These are phyloP conservation scores for Hypanus sabinus DNA, from an alignment of 2,113 vertebrate species.

Conservation along the genomic window DNA sequence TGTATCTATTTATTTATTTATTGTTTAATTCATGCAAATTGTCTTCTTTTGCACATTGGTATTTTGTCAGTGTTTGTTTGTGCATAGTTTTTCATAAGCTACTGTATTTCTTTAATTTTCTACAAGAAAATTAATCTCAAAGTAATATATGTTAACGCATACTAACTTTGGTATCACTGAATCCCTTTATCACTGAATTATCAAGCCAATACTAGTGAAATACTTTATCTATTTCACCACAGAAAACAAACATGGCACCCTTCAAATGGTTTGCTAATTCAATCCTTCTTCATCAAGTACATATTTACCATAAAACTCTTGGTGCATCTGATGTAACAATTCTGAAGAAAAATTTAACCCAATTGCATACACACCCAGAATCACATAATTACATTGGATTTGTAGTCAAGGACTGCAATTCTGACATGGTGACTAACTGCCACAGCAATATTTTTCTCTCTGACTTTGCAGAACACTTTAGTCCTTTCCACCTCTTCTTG, in stretches of 20 bases:
- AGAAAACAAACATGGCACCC: neutral
- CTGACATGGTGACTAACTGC: no score
- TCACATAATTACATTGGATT: no score
- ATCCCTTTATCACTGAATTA: neutral
- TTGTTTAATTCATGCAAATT: no score
- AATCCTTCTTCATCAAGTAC: neutral
- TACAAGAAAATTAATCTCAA: no score
- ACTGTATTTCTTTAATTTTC: no score
- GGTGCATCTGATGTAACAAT: neutral
- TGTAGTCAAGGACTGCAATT: neutral
- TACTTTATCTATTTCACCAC: neutral
- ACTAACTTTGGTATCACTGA: neutral
- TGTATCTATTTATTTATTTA: no score
- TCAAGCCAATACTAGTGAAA: neutral
- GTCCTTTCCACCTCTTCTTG: neutral
- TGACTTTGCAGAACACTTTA: neutral
- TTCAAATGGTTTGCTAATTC: neutral
- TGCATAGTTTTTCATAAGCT: no score
- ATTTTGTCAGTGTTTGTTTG: no score
- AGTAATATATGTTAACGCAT: no score
- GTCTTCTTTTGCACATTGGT: no score
- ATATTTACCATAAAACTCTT: neutral
- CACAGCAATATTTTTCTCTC: no score
- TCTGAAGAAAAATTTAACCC: neutral
- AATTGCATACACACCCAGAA: no score